Evolutionary conservation across 2,797 vertebrate genomes (phyloP), one percentile per base, ranked within the genome.

Genomic region (Manis javanica): DNA sequence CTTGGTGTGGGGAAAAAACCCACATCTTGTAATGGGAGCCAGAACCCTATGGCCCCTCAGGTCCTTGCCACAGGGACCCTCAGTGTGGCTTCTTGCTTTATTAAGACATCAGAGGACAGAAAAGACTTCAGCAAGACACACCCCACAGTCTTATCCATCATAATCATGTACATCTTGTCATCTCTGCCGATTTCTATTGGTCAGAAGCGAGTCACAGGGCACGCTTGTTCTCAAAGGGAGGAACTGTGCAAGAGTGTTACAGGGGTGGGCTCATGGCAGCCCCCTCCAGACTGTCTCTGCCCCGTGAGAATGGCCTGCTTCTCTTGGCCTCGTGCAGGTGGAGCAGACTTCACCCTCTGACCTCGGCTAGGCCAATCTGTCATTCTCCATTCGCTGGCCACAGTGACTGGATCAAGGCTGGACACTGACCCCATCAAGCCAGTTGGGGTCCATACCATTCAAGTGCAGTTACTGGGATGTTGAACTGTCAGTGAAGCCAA

Each of bases 101-200:
- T 53, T 29, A 15, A 71, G 49, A 29, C 18, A 3, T 49, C 85
- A 46, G 34, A 49, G 55, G 63, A 31, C 16, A 82, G 59, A 64
- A 53, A 86, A 34, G 55, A 18, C 63, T 15, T 19, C n/a, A 23
- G 71, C 14, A 42, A 19, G 26, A 16, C 7, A 15, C 55, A 11
- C 23, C 37, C 46, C 16, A 0, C n/a, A 29, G 2, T 9, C 63
- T 8, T 53, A 13, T 7, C 13, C n/a, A 34, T 21, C 19, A 5
- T 5, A 13, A 8, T 15, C 9, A 10, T 2, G 7, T 7, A 3
- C 1, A 15, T 10, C 46, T 18, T 0, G 13, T 3, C 12, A n/a
- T 53, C 10, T 49, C 39, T 31, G 34, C 68, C 61, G 0, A 1
- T 72, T 26, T 59, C 37, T 37, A 7, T 75, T 4, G 18, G 39